Conservation (phyloP, 2,797 vertebrate genomes). For the Siniperca obscura region DNA sequence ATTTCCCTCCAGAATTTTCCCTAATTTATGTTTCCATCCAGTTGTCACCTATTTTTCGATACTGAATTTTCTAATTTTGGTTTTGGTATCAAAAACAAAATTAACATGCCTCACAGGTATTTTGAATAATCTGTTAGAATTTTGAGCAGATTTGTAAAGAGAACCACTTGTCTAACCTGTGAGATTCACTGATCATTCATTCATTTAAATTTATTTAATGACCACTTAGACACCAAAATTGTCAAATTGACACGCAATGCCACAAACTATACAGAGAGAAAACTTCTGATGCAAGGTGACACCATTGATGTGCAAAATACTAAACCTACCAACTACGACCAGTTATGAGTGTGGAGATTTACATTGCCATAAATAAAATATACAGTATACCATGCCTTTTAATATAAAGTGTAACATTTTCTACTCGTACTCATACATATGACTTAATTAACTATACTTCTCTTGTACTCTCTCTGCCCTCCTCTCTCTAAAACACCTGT, state of each 20-base stretch:
- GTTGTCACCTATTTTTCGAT: not conserved
- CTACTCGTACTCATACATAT: not conserved
- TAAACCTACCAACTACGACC: not conserved
- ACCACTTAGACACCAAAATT: not conserved
- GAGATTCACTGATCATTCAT: not conserved
- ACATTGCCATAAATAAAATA: not conserved
- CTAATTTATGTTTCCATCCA: slow-evolving; percentile 14
- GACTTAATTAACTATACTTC: slow-evolving; percentile 7
- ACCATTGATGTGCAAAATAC: not conserved
- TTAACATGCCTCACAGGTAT: not conserved
- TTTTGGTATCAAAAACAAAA: slow-evolving; percentile 2
- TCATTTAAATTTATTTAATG: not conserved
- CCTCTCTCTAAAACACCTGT: slow-evolving; percentile 19
- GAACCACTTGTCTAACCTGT: not conserved
- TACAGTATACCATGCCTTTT: not conserved
- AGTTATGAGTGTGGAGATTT: not conserved
- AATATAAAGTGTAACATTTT: not conserved
- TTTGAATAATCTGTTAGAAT: slow-evolving; percentile 11
- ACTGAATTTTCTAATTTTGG: not conserved
- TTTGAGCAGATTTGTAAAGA: not conserved
- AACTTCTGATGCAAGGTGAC: not conserved
- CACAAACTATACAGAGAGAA: not conserved
- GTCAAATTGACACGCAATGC: slow-evolving; percentile 5
- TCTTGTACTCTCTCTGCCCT: not conserved
- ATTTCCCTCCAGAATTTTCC: not conserved